A percentile compares a stretch with the other conserved stretches of the same genome.
Conservation (phyloP, 1,140 invertebrate genomes). For the Atta texana region DNA sequence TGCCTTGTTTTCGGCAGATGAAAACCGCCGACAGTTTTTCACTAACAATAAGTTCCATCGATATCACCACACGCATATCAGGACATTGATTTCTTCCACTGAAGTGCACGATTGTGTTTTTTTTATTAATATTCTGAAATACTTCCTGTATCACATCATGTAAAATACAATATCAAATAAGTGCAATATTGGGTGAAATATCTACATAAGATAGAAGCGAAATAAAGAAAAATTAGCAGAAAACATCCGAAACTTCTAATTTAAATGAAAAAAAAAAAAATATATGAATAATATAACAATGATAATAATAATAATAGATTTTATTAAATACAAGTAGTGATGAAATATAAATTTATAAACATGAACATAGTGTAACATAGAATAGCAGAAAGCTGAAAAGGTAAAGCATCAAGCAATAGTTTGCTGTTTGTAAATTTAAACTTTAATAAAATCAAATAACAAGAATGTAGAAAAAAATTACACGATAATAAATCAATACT, state of each 20-base stretch:
- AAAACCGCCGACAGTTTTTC: slow-evolving; percentile 11
- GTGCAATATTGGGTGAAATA: neutral
- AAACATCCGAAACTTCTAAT: neutral
- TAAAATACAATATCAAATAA: neutral
- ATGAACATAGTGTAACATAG: too few relatives aligned
- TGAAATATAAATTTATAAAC: too few relatives aligned
- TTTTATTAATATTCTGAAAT: neutral
- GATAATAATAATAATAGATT: too few relatives aligned
- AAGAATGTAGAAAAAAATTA: too few relatives aligned
- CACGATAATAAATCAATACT: too few relatives aligned
- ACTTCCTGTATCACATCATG: neutral
- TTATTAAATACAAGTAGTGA: too few relatives aligned
- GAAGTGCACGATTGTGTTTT: neutral
- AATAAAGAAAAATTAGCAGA: neutral
- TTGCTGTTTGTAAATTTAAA: too few relatives aligned
- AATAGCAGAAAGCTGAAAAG: too few relatives aligned
- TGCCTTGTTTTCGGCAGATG: slow-evolving; percentile 6
- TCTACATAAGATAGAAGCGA: neutral
- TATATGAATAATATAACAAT: too few relatives aligned
- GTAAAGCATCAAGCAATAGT: too few relatives aligned
- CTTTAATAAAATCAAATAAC: too few relatives aligned
- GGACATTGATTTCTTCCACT: slow-evolving; percentile 6
- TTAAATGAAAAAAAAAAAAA: neutral
- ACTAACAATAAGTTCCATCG: neutral
- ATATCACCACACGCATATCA: neutral